These are phyloP conservation scores for Condylura cristata DNA, from an alignment of 2,113 vertebrate species.

Conservation along the genomic window DNA sequence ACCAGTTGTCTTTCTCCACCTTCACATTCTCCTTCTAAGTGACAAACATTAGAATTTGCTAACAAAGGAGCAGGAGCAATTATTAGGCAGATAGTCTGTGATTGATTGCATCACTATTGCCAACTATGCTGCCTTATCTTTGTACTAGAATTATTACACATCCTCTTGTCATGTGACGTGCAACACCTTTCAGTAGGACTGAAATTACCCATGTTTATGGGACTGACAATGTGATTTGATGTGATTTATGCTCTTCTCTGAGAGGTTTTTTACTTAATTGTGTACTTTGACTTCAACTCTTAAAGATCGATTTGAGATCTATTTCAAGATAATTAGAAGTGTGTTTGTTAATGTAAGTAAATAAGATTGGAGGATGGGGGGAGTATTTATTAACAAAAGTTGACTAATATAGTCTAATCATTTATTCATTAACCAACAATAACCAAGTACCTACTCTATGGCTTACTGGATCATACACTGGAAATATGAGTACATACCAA, in stretches of 20 bases:
- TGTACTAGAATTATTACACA: neutral
- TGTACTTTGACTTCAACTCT: neutral
- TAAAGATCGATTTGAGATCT: neutral
- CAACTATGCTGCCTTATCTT: neutral
- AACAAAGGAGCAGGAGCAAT: neutral
- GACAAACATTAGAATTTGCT: neutral
- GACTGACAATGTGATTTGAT: neutral
- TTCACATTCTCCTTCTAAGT: neutral
- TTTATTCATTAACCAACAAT: neutral
- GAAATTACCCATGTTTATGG: neutral
- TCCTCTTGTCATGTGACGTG: neutral
- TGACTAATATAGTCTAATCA: neutral
- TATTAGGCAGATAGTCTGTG: neutral
- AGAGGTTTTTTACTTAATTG: neutral
- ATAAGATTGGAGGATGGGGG: neutral
- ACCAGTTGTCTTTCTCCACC: neutral
- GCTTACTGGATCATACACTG: neutral
- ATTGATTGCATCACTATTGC: neutral
- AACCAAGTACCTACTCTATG: neutral
- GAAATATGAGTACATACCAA: neutral
- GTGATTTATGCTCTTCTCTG: neutral
- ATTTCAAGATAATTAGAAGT: neutral
- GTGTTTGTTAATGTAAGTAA: neutral
- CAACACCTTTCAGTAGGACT: neutral
- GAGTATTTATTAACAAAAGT: neutral